Percentiles rank a stretch among this genome's conserved stretches.
phyloP scores from a whole-genome alignment of 2,797 vertebrate genomes.

The Yasuhikotakia modesta region DNA sequence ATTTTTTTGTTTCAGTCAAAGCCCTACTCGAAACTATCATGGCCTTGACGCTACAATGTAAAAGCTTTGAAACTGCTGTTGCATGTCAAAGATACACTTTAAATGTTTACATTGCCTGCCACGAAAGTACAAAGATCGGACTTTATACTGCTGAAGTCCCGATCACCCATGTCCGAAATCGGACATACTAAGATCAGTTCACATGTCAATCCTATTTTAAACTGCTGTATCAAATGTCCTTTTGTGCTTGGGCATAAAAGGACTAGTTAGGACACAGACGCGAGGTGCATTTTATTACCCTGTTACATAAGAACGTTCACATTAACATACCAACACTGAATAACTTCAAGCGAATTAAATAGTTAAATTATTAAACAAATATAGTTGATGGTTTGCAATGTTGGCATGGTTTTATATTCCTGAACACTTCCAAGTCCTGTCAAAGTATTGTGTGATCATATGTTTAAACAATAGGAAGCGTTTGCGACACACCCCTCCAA shows the following conservation, averaged over 20 bases:
- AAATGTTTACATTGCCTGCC: slow-evolving; percentile 5
- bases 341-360: background rate
- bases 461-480: background rate
- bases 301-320: background rate
- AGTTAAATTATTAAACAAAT: background rate
- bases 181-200: too few relatives aligned
- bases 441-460: slow-evolving; percentile 2
- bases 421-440: background rate
- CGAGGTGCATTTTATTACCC: background rate
- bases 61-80: background rate
- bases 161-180: too few relatives aligned
- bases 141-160: background rate
- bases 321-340: background rate
- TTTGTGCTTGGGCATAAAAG: background rate
- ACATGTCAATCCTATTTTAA: background rate
- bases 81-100: slow-evolving; percentile 26
- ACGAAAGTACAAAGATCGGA: background rate
- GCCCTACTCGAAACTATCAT: background rate
- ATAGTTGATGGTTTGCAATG: background rate
- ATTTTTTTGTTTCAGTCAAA: too few relatives aligned
- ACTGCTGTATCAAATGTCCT: background rate
- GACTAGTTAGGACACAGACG: background rate
- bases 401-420: slow-evolving; percentile 9
- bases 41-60: background rate
- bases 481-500: slow-evolving; percentile 3